phyloP scores from a whole-genome alignment of 2,113 vertebrate genomes.

The Corydoras maculifer region DNA sequence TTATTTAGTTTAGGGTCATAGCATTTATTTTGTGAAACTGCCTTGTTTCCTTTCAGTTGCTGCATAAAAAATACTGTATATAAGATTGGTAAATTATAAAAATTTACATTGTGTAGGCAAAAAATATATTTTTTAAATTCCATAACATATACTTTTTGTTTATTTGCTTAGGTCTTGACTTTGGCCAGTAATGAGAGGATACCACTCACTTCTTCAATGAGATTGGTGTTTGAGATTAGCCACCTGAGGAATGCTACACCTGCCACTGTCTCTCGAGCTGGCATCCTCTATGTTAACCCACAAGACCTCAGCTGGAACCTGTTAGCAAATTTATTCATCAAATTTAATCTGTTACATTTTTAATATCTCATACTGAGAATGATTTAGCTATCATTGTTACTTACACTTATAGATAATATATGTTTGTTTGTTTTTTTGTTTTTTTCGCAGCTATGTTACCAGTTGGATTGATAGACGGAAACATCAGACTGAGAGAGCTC shows the following conservation, averaged over 20 bases:
- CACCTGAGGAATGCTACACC: conserved; percentile 64
- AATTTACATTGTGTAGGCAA: too few relatives aligned
- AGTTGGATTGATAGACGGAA: conserved; percentile 66
- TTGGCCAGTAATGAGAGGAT: conserved; percentile 69
- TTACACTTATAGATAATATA: neutral
- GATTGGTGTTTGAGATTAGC: conserved; percentile 70
- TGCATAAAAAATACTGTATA: too few relatives aligned
- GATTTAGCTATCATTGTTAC: too few relatives aligned
- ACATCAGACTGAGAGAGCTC: conserved; percentile 67
- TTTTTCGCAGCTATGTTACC: conserved; percentile 52
- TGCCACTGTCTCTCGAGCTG: conserved; percentile 65
- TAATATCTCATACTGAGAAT: too few relatives aligned
- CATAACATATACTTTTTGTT: neutral
- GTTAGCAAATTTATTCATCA: conserved; percentile 44
- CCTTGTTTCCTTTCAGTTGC: too few relatives aligned
- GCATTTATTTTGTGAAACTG: too few relatives aligned
- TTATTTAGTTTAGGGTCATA: too few relatives aligned
- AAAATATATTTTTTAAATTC: too few relatives aligned
- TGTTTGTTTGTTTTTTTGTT: conserved; percentile 4
- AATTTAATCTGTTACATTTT: too few relatives aligned
- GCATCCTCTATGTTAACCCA: conserved; percentile 63
- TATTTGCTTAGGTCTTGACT: conserved; percentile 57
- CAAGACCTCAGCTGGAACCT: conserved; percentile 71
- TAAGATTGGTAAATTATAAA: too few relatives aligned
- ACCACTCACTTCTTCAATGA: conserved; percentile 61